phyloP scores from a whole-genome alignment of 2,888 invertebrate species.

The Lomographa bimaculata region DNA sequence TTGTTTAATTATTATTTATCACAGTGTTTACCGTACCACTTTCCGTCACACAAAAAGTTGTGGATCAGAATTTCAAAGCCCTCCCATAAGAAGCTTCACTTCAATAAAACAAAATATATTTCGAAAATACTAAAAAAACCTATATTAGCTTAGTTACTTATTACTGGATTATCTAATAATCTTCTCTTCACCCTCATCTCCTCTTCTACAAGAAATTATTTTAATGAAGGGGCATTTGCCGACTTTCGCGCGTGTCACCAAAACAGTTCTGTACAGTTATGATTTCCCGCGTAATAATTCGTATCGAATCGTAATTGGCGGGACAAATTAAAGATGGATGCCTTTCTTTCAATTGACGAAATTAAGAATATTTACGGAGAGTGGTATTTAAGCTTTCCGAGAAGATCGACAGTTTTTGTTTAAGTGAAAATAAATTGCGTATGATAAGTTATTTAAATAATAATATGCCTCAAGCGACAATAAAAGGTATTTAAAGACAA shows the following conservation, averaged over 20 bases:
- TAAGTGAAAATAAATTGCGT: slow-evolving; percentile 22
- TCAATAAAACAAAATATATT: no score
- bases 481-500: neutral
- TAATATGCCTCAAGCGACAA: slow-evolving; percentile 1
- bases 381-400: slow-evolving; percentile 18
- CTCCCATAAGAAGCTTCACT: no score
- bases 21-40: no score
- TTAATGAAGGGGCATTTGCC: slow-evolving; percentile 17
- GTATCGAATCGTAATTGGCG: slow-evolving; percentile 42
- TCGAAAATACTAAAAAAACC: no score
- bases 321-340: slow-evolving; percentile 42
- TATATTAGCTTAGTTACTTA: no score
- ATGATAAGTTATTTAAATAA: slow-evolving; percentile 7
- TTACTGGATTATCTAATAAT: no score
- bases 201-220: slow-evolving; percentile 22
- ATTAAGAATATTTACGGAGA: slow-evolving; percentile 22
- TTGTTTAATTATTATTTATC: no score
- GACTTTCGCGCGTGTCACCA: slow-evolving; percentile 22
- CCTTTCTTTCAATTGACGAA: slow-evolving; percentile 33
- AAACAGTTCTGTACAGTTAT: slow-evolving; percentile 28
- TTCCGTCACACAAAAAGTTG: no score
- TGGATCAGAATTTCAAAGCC: no score
- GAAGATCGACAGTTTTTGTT: slow-evolving; percentile 14
- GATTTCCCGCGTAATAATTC: slow-evolving; percentile 35
- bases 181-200: no score